Conservation (phyloP, 2,888 invertebrate species). For the Morpho achilles region DNA sequence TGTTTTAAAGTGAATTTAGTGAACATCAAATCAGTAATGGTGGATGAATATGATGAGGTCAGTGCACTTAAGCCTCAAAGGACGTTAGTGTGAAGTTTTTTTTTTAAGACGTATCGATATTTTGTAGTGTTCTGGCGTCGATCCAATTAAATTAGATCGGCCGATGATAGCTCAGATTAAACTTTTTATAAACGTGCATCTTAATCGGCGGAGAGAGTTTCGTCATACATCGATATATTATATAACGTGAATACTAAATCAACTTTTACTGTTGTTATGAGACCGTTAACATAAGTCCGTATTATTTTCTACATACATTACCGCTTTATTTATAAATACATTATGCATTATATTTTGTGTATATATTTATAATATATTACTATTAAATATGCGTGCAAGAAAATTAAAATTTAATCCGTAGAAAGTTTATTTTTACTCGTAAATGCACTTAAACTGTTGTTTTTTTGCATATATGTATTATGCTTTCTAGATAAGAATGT, state of each 20-base stretch:
- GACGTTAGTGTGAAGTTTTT: slow-evolving; percentile 3
- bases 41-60: slow-evolving; percentile 43
- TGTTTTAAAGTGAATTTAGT: background rate
- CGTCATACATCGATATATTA: slow-evolving; percentile 19
- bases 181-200: slow-evolving; percentile 15
- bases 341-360: no score
- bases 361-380: no score
- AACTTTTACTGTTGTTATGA: background rate
- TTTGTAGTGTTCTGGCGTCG: slow-evolving; percentile 28
- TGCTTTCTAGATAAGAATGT: no score
- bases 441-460: no score
- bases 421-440: no score
- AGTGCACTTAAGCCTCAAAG: slow-evolving; percentile 30
- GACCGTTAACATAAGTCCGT: no score
- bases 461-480: no score
- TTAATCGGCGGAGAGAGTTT: slow-evolving; percentile 12
- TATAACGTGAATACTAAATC: slow-evolving; percentile 12
- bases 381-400: no score
- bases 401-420: no score
- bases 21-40: slow-evolving; percentile 32
- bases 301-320: no score
- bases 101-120: slow-evolving; percentile 19
- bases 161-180: slow-evolving; percentile 23
- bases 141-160: slow-evolving; percentile 30
- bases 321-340: no score